Evolutionary conservation across 2,797 vertebrate genomes (phyloP), one percentile per base, ranked within the genome.

Genomic region (Bradypodion ventrale): DNA sequence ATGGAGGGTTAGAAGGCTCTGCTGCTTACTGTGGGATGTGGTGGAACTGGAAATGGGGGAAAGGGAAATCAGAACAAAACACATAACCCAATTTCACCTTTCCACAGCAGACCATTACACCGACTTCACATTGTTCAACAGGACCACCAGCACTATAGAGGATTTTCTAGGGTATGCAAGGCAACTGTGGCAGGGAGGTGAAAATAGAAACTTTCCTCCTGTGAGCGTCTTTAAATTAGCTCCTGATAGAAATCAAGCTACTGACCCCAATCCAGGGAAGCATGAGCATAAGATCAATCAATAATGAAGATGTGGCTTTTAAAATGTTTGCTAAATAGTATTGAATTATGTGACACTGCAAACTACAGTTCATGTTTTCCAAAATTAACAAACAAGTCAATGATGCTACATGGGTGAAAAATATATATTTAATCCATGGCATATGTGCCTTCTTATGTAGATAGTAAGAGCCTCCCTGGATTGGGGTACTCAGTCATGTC

Each of bases 211-310:
- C 29, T 60, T 83, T 75, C 62, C 49, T 44, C 59, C 29, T 66
- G 49, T 77, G 49, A 77, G 44, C 7, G 49, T n/a, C 37, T 15
- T 59, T 83, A 27, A 83, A 27, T 77, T 56, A 77, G 76, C 9
- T 44, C 56, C 40, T 83, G 9, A 66, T 77, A 76, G 35, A 5
- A 69, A 69, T 6, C 37, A 77, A n/a, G 63, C 29, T 65, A 87
- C 83, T 81, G 78, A 29, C 6, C 35, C 25, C 84, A 77, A 77
- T 63, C 56, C 56, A 63, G 65, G 77, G 27, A 81, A 76, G 46
- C 49, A 21, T 42, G n/a, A 77, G 56, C 9, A 25, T 12, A 35
- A 62, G 74, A 76, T 49, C 6, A 65, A 70, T 63, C 25, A 32
- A 81, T 27, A 76, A 60, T 75, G 62, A 52, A 15, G 7, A 10